Evolutionary conservation across 2,888 invertebrate species (phyloP).

Genomic region (Sclerodermus sp.): DNA sequence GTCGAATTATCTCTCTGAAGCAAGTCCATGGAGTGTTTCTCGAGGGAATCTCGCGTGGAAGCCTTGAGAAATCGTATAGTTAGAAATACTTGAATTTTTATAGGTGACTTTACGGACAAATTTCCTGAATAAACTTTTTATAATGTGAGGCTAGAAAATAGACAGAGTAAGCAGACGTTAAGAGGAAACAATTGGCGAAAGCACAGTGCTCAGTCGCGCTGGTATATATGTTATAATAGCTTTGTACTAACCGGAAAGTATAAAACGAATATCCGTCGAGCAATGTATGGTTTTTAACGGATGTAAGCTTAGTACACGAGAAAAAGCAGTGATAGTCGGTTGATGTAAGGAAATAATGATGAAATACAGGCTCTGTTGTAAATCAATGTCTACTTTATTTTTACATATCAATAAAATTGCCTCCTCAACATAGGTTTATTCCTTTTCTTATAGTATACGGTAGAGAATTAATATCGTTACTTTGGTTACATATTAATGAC

Average conservation of each 20-base stretch:
- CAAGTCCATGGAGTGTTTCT: no score
- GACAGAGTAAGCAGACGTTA: constrained; percentile 42
- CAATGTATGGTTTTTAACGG: constrained; percentile 36
- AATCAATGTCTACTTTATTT: constrained; percentile 7
- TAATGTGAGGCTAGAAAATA: constrained; percentile 42
- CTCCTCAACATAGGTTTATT: no score
- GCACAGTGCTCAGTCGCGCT: constrained; percentile 5
- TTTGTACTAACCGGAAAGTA: constrained; percentile 38
- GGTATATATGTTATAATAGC: constrained; percentile 35
- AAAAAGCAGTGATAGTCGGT: constrained; percentile 31
- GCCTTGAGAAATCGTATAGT: no score
- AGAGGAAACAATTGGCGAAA: constrained; percentile 15
- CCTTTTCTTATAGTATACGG: no score
- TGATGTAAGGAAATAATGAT: constrained; percentile 38
- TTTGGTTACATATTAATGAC: no score
- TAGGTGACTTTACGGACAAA: constrained; percentile 3
- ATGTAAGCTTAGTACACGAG: constrained; percentile 37
- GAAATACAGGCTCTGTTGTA: constrained; percentile 41
- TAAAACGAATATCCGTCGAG: constrained; percentile 24
- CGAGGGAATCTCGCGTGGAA: no score
- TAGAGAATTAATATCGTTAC: no score
- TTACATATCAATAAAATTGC: not conserved
- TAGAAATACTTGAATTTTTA: not conserved
- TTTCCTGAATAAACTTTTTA: constrained; percentile 1
- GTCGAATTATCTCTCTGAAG: no score